A percentile compares a stretch with the other conserved stretches of the same genome.
Conservation (phyloP, 2,888 invertebrate species). For the Diaperis boleti region DNA sequence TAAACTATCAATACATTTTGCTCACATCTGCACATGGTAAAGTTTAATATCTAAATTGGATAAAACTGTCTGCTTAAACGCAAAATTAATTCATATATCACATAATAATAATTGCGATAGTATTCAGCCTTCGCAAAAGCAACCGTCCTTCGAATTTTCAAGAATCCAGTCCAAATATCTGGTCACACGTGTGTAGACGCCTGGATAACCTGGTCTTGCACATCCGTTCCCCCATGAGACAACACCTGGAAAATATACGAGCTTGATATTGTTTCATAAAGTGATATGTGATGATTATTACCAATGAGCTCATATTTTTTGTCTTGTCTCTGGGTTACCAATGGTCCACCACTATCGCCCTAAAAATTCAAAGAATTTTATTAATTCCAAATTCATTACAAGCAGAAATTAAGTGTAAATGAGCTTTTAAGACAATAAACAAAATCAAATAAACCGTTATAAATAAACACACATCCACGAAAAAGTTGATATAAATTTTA, state of each 20-base stretch:
- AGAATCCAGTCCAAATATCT: conserved; percentile 85
- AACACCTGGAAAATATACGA: conserved; percentile 78
- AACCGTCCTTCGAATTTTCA: conserved; percentile 83
- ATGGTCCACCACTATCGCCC: conserved; percentile 62
- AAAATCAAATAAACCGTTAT: too few relatives aligned
- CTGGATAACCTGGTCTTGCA: conserved; percentile 85
- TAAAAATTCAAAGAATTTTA: conserved; percentile 46
- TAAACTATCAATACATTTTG: too few relatives aligned
- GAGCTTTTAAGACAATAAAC: too few relatives aligned
- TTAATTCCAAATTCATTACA: background rate
- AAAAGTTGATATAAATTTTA: too few relatives aligned
- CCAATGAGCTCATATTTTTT: conserved; percentile 86
- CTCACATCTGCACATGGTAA: background rate
- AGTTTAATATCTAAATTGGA: conserved; percentile 3
- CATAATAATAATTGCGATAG: conserved; percentile 15
- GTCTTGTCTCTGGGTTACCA: conserved; percentile 72
- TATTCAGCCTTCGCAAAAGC: conserved; percentile 78
- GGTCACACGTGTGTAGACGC: conserved; percentile 88
- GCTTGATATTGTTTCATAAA: too few relatives aligned
- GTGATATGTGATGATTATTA: conserved; percentile 58
- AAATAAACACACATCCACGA: too few relatives aligned
- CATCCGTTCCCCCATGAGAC: conserved; percentile 94
- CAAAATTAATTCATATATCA: conserved; percentile 31
- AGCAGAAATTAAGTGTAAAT: too few relatives aligned
- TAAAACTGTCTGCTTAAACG: conserved; percentile 4